Evolutionary conservation across 2,113 vertebrate species (phyloP).

Genomic region (Pardalotus punctatus): DNA sequence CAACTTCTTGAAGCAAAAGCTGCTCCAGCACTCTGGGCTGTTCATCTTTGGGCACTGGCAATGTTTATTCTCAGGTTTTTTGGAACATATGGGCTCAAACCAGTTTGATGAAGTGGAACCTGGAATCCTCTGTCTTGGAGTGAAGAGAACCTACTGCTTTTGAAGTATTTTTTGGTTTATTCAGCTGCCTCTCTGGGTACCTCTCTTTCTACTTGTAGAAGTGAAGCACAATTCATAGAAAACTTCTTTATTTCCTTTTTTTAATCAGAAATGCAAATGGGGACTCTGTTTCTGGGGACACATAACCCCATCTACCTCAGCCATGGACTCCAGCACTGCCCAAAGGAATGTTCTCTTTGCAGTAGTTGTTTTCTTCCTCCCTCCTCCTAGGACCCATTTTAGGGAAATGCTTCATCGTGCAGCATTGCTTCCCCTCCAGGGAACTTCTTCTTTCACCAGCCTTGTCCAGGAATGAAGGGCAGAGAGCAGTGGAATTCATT

Average conservation of each 20-base stretch:
- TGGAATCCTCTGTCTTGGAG: not conserved
- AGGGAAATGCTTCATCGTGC: not conserved
- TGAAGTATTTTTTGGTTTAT: not conserved
- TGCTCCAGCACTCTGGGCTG: not conserved
- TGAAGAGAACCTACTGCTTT: not conserved
- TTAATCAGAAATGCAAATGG: constrained; percentile 3
- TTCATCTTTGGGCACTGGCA: not conserved
- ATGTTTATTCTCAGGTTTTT: not conserved
- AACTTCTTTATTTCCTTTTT: not conserved
- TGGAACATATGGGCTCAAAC: not conserved
- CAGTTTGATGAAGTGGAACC: not conserved
- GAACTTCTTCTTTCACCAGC: not conserved
- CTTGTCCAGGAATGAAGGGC: fast-evolving
- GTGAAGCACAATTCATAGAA: not conserved
- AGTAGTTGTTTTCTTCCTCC: not conserved
- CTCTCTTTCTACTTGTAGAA: not conserved
- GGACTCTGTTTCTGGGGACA: constrained; percentile 52
- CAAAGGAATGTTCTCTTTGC: not conserved
- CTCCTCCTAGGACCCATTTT: not conserved
- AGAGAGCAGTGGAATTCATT: not conserved
- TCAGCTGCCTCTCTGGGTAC: not conserved
- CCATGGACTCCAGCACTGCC: not conserved
- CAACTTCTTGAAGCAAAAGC: not conserved
- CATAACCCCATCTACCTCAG: constrained; percentile 53
- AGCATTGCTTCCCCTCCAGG: not conserved